Base-by-base conservation (phyloP, 2,888 invertebrate genomes). In the Bembecia ichneumoniformis region DNA sequence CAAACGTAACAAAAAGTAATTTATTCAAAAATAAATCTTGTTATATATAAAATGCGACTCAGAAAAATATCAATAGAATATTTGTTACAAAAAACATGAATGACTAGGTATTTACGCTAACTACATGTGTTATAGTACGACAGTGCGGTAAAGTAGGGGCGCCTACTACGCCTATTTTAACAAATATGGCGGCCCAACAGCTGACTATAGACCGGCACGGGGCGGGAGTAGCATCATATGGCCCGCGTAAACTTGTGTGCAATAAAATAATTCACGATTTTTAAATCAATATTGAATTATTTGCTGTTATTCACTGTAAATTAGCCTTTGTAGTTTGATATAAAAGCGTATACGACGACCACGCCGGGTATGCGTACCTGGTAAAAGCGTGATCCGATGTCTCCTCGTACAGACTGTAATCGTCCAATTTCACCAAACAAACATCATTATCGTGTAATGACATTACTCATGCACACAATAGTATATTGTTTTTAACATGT, bases 161-260 rank as follows among this genome's bases (percentile, higher is more conserved):
- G 73, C 71, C 65, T 86, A 86, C 82, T 86, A 86, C 87, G 87
- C 84, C 84, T 86, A 82, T 86, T 83, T 77, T 72, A 74, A 80
- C 80, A 86, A 88, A 88, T 84, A 88, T 88, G 87, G 87, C 87
- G 82, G 86, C 74, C 74, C 80, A 88, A 88, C 87, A 88, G 87
- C 87, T 88, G 87, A 88, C 87, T 87, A 82, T 64, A 63, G 69
- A 74, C 87, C 86, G 86, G 82, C 76, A 81, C 81, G 79, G 77
- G 75, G 77, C 75, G 81, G 75, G 74, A 77, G 76, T 69, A 63
- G 72, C 69, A 68, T 78, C 76, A 71, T 76, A 77, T 73, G 72
- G 74, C 63, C 63, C 62, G 59, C 62, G 60, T 59, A 65, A 63
- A 58, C 59, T 59, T 54, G 51, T 55, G 52, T 59, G 44, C 49